Percentiles rank a stretch among this genome's conserved stretches.
Conservation (phyloP, 2,113 vertebrate species). For the Notothenia coriiceps region DNA sequence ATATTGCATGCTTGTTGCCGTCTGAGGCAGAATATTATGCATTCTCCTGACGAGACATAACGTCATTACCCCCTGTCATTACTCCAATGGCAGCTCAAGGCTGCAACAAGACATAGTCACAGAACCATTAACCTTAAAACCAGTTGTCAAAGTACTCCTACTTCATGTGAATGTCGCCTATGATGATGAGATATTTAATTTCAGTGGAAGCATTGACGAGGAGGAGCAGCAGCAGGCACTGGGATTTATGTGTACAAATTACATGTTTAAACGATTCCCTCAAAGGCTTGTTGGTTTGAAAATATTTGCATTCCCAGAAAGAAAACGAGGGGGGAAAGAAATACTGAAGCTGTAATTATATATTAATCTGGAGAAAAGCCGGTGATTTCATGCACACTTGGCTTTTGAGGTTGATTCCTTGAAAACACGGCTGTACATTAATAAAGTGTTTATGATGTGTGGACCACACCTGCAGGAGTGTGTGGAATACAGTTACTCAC, state of each 20-base stretch:
- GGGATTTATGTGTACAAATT: slow-evolving; percentile 12
- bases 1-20: not conserved
- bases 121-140: slow-evolving; percentile 20
- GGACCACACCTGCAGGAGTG: slow-evolving; percentile 72
- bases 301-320: slow-evolving; percentile 23
- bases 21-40: slow-evolving; percentile 11
- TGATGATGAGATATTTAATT: not conserved
- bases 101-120: slow-evolving; percentile 13
- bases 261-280: slow-evolving; percentile 19
- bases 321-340: slow-evolving; percentile 18
- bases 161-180: not conserved
- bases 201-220: not conserved
- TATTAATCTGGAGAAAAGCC: slow-evolving; percentile 46
- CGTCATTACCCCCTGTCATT: slow-evolving; percentile 14
- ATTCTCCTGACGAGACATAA: slow-evolving; percentile 11
- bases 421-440: slow-evolving; percentile 49
- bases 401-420: slow-evolving; percentile 65
- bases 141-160: not conserved
- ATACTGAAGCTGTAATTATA: slow-evolving; percentile 35
- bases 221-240: not conserved
- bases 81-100: slow-evolving; percentile 12
- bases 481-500: slow-evolving; percentile 21
- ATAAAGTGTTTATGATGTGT: slow-evolving; percentile 72
- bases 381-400: slow-evolving; percentile 61
- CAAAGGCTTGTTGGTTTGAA: slow-evolving; percentile 21